These are phyloP conservation scores for Pogonocherus hispidulus DNA, from an alignment of 2,888 invertebrate species.

Conservation along the genomic window DNA sequence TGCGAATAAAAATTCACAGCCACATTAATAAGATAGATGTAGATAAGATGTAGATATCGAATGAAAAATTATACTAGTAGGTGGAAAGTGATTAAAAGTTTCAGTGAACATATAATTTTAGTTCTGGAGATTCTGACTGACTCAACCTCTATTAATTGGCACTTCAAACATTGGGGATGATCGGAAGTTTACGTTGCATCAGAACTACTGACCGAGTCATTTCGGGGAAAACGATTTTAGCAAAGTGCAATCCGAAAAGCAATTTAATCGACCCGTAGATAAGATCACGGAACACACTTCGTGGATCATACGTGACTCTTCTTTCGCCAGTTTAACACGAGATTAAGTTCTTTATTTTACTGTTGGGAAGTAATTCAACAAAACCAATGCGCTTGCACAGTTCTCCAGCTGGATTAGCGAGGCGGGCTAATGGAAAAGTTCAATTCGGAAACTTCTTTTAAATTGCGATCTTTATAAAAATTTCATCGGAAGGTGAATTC, in stretches of 20 bases:
- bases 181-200: background rate
- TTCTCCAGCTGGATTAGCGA: background rate
- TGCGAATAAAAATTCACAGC: no score
- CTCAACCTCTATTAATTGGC: background rate
- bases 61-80: no score
- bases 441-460: conserved; percentile 2
- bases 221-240: conserved; percentile 5
- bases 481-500: background rate
- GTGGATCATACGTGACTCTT: conserved; percentile 20
- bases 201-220: background rate
- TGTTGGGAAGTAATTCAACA: conserved; percentile 1
- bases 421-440: conserved; percentile 2
- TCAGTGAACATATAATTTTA: background rate
- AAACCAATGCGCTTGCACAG: background rate
- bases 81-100: no score
- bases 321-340: conserved; percentile 13
- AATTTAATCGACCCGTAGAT: conserved; percentile 13
- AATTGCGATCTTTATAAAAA: background rate
- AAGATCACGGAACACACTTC: conserved; percentile 14
- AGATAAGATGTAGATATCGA: no score
- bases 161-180: background rate
- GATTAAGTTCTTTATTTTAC: conserved; percentile 27
- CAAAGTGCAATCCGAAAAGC: conserved; percentile 14
- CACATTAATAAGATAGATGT: no score
- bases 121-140: background rate